Evolutionary conservation across 2,888 invertebrate genomes (phyloP).

Genomic region (Crematogaster levior): DNA sequence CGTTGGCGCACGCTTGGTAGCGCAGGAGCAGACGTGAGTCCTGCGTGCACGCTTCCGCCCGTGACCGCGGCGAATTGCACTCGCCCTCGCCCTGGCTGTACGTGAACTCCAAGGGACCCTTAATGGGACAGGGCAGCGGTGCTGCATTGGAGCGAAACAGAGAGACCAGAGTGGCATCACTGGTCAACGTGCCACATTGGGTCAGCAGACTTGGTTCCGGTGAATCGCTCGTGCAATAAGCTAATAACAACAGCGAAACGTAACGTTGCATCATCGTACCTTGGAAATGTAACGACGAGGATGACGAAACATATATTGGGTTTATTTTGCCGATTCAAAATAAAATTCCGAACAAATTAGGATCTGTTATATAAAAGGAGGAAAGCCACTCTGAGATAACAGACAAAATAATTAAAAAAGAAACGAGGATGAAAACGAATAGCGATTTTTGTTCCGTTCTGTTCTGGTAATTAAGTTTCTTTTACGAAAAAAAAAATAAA

Average conservation of each 20-base stretch:
- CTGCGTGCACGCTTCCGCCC: slow-evolving; percentile 94
- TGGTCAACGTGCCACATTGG: slow-evolving; percentile 89
- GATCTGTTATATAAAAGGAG: not conserved
- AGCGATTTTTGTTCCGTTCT: not conserved
- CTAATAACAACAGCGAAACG: slow-evolving; percentile 61
- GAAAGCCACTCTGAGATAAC: not conserved
- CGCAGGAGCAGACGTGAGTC: slow-evolving; percentile 92
- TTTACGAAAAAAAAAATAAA: not conserved
- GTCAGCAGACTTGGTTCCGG: slow-evolving; percentile 46
- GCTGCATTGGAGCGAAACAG: slow-evolving; percentile 91
- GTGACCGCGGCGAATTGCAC: slow-evolving; percentile 91
- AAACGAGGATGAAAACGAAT: not conserved
- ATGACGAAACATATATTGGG: not conserved
- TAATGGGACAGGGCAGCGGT: slow-evolving; percentile 93
- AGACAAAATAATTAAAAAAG: not conserved
- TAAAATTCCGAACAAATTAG: not conserved
- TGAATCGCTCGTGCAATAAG: slow-evolving; percentile 67
- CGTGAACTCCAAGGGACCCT: slow-evolving; percentile 92
- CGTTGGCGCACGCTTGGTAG: slow-evolving; percentile 94
- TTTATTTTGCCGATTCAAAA: not conserved
- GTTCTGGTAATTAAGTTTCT: slow-evolving; percentile 19
- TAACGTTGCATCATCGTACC: not conserved
- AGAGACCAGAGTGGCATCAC: slow-evolving; percentile 91
- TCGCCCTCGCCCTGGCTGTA: slow-evolving; percentile 92
- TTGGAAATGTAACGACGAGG: not conserved